These are phyloP conservation scores for Meriones psammophilus DNA, from an alignment of 2,797 vertebrate species.

Conservation along the genomic window DNA sequence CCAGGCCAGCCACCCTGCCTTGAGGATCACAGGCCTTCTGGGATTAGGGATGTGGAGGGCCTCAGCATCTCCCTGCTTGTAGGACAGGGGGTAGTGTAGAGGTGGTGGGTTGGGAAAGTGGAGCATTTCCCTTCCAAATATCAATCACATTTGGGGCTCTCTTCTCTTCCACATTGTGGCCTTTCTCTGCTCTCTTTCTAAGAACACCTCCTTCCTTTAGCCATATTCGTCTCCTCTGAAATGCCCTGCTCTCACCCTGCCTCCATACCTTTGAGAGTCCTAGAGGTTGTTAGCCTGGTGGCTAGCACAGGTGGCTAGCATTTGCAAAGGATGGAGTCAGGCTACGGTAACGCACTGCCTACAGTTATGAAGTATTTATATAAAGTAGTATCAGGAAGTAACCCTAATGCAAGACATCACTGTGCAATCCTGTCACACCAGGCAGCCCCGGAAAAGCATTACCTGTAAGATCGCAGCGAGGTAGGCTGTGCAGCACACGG, in stretches of 20 bases:
- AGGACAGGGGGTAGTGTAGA: not conserved
- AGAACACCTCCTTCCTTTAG: not conserved
- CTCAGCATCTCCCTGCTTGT: not conserved
- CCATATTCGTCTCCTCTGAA: not conserved
- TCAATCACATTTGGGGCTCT: not conserved
- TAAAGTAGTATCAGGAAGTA: not conserved
- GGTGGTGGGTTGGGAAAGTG: no score
- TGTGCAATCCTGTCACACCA: not conserved
- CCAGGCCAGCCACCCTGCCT: not conserved
- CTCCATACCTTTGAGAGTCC: not conserved
- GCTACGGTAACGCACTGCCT: not conserved
- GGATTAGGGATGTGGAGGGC: no score
- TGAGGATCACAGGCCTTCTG: not conserved
- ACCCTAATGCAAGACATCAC: not conserved
- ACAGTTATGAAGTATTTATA: slow-evolving; percentile 28
- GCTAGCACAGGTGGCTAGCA: not conserved
- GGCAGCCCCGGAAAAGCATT: not conserved
- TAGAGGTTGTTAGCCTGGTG: not conserved
- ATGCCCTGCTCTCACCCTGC: no score
- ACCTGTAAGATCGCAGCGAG: not conserved
- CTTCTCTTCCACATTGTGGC: not conserved
- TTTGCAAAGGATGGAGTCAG: not conserved
- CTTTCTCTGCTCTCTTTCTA: not conserved
- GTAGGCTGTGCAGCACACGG: not conserved
- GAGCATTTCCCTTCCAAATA: not conserved